A percentile compares a stretch with the other conserved stretches of the same genome.
These are phyloP conservation scores for Nomada fucata DNA, from an alignment of 2,888 invertebrate genomes.

Conservation along the genomic window DNA sequence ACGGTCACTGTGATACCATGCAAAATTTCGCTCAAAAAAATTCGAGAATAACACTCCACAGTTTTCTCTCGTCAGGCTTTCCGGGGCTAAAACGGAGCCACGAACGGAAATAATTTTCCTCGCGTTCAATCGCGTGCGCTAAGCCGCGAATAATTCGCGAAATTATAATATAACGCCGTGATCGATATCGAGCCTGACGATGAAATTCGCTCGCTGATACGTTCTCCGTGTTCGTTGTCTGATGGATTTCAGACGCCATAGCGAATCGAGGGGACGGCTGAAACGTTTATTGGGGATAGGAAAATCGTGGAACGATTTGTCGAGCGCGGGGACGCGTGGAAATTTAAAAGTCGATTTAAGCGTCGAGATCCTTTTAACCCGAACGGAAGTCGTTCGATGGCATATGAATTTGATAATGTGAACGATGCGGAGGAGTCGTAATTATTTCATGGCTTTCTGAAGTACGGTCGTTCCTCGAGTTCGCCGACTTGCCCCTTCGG, in stretches of 20 bases:
- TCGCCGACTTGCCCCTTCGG: not conserved
- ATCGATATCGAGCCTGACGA: not conserved
- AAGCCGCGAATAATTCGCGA: constrained; percentile 38
- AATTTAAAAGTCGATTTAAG: constrained; percentile 29
- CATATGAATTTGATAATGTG: constrained; percentile 4
- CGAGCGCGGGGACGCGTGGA: not conserved
- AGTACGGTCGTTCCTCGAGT: not conserved
- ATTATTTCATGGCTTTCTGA: constrained; percentile 25
- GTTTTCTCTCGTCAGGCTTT: not conserved
- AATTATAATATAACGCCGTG: constrained; percentile 2
- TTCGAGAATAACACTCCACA: too few relatives aligned
- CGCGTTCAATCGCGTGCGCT: constrained; percentile 31
- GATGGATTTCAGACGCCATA: not conserved
- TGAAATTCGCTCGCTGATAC: not conserved
- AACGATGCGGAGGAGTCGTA: not conserved
- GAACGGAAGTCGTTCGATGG: not conserved
- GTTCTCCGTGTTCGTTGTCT: not conserved
- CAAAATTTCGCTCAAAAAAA: too few relatives aligned
- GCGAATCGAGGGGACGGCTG: not conserved
- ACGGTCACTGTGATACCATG: too few relatives aligned
- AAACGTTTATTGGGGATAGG: not conserved
- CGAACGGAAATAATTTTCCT: constrained; percentile 45
- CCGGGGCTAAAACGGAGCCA: not conserved
- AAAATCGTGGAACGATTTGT: constrained; percentile 14
- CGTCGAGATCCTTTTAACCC: constrained; percentile 3